Percentiles rank a stretch among this genome's conserved stretches.
phyloP scores from a whole-genome alignment of 2,113 vertebrate species.

The Lontra canadensis region DNA sequence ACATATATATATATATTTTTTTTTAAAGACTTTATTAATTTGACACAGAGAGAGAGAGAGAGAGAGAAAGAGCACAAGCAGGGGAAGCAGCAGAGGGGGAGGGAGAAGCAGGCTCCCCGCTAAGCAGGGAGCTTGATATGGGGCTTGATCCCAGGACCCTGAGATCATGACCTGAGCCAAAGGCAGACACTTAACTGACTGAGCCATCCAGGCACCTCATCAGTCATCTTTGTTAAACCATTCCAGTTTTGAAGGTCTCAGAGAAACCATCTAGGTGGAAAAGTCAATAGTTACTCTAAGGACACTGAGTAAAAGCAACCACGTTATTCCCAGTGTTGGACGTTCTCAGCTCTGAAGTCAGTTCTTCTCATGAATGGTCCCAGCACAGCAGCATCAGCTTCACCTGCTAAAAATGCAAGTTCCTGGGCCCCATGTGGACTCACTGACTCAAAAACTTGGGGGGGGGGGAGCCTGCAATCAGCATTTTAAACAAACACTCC shows the following conservation, averaged over 20 bases:
- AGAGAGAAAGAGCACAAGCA: too few species aligned
- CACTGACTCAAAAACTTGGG: not conserved
- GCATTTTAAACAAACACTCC: not conserved
- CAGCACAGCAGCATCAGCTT: not conserved
- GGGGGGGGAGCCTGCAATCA: fast-evolving
- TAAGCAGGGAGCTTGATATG: too few species aligned
- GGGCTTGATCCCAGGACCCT: too few species aligned
- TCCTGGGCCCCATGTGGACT: not conserved
- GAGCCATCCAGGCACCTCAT: too few species aligned
- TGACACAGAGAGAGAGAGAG: too few species aligned
- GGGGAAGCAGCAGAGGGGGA: too few species aligned
- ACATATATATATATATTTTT: not conserved
- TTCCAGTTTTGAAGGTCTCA: not conserved
- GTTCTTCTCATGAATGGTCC: not conserved
- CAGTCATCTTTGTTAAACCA: not conserved
- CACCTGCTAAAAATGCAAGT: not conserved
- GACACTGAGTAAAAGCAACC: not conserved
- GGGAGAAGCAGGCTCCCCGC: too few species aligned
- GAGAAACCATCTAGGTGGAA: not conserved
- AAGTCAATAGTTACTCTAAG: not conserved
- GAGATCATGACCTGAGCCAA: too few species aligned
- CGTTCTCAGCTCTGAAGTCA: not conserved
- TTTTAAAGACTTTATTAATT: too few species aligned
- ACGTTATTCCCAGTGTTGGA: too few species aligned
- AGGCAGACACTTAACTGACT: too few species aligned